Conservation (phyloP, 2,888 invertebrate species). For the Tipula lateralis region DNA sequence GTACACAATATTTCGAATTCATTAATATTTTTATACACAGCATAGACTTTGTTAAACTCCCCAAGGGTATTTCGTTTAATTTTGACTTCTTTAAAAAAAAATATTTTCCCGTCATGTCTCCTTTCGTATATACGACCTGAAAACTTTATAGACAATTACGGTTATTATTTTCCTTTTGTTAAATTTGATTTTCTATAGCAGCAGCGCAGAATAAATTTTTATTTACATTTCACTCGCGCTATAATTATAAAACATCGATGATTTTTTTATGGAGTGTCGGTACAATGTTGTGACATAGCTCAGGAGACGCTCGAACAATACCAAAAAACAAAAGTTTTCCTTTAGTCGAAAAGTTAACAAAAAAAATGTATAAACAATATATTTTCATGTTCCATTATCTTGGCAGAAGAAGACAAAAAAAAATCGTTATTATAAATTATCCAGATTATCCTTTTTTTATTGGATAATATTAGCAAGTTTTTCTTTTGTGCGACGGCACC, state of each 20-base stretch:
- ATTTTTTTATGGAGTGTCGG: background rate
- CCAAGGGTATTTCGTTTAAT: background rate
- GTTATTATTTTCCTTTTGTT: background rate
- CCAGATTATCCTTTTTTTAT: slow-evolving; percentile 19
- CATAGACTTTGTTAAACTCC: background rate
- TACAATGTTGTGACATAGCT: background rate
- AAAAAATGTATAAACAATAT: background rate
- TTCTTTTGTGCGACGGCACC: background rate
- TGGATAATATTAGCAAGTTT: slow-evolving; percentile 19
- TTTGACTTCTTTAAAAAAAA: background rate
- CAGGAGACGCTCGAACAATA: background rate
- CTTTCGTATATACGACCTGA: background rate
- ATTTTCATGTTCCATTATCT: background rate
- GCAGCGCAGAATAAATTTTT: background rate
- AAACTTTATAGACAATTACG: background rate
- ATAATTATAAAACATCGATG: background rate
- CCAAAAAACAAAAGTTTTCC: background rate
- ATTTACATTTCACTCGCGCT: background rate
- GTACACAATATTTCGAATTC: background rate
- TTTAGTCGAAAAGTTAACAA: background rate
- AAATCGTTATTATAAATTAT: background rate
- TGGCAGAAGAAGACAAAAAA: background rate
- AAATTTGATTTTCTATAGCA: background rate
- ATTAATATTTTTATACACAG: background rate
- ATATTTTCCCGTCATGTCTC: background rate